These are phyloP conservation scores for Oceanodroma tethys DNA, from an alignment of 2,113 vertebrate species.

Conservation along the genomic window DNA sequence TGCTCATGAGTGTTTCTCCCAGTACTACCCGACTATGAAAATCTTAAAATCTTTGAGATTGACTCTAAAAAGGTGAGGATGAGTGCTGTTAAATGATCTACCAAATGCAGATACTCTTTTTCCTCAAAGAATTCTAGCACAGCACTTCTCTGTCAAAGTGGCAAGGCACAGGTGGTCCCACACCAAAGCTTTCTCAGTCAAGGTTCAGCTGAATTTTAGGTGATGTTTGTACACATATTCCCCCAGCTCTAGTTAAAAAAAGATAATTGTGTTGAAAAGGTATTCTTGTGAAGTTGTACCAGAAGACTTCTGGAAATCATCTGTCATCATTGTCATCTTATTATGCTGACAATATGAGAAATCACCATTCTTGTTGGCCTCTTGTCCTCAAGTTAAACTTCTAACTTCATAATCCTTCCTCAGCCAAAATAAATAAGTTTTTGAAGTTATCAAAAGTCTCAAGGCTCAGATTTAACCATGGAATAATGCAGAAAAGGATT, in stretches of 20 bases:
- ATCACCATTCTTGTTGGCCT: background rate
- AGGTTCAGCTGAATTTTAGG: background rate
- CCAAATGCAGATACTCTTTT: background rate
- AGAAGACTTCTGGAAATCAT: background rate
- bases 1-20: background rate
- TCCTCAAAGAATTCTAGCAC: background rate
- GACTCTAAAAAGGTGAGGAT: background rate
- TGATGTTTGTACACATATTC: background rate
- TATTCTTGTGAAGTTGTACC: background rate
- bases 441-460: background rate
- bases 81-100: background rate
- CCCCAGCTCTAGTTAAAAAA: background rate
- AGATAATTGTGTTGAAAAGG: background rate
- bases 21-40: background rate
- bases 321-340: background rate
- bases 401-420: background rate
- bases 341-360: background rate
- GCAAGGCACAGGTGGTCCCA: accelerated
- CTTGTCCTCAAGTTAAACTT: background rate
- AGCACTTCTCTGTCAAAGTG: background rate
- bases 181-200: background rate
- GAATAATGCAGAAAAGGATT: background rate
- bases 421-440: background rate
- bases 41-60: background rate
- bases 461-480: background rate